Conservation (phyloP, 2,113 vertebrate species). For the Elanus axillaris region DNA sequence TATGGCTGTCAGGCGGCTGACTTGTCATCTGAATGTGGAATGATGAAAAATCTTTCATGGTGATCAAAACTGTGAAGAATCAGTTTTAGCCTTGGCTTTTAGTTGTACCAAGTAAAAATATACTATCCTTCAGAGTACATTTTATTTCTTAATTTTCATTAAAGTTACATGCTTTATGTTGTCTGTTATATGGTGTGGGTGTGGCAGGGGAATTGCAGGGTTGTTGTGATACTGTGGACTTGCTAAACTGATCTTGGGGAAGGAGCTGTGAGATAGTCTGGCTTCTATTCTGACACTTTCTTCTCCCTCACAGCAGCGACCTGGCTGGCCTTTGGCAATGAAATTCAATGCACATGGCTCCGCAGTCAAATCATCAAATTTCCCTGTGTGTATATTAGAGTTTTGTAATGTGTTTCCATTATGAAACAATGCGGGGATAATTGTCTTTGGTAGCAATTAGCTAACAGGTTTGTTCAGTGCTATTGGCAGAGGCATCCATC, state of each 20-base stretch:
- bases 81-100: constrained; percentile 3
- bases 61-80: constrained; percentile 17
- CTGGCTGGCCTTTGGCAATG: constrained; percentile 85
- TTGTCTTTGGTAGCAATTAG: constrained; percentile 98
- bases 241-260: constrained; percentile 19
- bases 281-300: constrained; percentile 84
- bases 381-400: constrained; percentile 94
- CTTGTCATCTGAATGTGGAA: not conserved
- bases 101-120: not conserved
- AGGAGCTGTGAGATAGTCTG: constrained; percentile 58
- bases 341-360: constrained; percentile 87
- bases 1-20: not conserved
- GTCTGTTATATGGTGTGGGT: not conserved
- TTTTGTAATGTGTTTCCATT: constrained; percentile 96
- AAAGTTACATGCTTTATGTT: not conserved
- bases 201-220: not conserved
- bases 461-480: constrained; percentile 95
- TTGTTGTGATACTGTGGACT: not conserved
- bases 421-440: constrained; percentile 96
- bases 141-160: not conserved
- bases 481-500: constrained; percentile 96
- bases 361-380: constrained; percentile 87
- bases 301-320: constrained; percentile 77
- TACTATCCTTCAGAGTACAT: not conserved
- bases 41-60: constrained; percentile 11